Evolutionary conservation across 2,113 vertebrate genomes (phyloP).

Genomic region (Rhizomys pruinosus): DNA sequence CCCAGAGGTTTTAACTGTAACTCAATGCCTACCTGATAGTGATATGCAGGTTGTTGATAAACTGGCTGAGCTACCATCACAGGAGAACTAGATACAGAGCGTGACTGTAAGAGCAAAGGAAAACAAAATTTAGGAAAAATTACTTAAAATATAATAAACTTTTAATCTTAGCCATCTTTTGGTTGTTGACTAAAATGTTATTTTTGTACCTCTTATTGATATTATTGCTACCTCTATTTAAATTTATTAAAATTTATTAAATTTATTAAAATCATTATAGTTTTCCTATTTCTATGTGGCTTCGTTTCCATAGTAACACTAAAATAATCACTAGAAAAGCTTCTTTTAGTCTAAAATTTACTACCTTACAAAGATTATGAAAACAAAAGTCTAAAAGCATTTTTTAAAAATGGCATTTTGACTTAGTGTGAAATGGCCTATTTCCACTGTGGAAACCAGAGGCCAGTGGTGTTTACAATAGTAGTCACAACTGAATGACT

Average conservation of each 20-base stretch:
- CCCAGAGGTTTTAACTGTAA: slow-evolving; percentile 53
- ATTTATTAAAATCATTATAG: slow-evolving; percentile 33
- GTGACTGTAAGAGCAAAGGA: slow-evolving; percentile 78
- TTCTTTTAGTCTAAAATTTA: slow-evolving; percentile 45
- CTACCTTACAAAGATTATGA: slow-evolving; percentile 20
- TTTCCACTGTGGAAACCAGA: background rate
- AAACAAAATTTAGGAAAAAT: slow-evolving; percentile 47
- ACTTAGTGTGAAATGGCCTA: background rate
- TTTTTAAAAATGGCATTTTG: background rate
- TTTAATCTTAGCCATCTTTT: slow-evolving; percentile 36
- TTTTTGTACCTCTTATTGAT: slow-evolving; percentile 56
- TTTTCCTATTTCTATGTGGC: background rate
- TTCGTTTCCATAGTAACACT: slow-evolving; percentile 45
- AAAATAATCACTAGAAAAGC: slow-evolving; percentile 41
- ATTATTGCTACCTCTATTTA: slow-evolving; percentile 18
- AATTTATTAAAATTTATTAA: too few relatives aligned
- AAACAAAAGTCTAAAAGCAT: background rate
- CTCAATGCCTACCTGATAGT: slow-evolving; percentile 87
- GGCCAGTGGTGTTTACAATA: background rate
- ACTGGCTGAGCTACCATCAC: slow-evolving; percentile 86
- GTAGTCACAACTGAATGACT: slow-evolving; percentile 32
- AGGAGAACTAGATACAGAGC: slow-evolving; percentile 85
- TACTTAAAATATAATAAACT: slow-evolving; percentile 53
- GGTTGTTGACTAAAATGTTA: slow-evolving; percentile 45
- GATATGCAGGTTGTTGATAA: slow-evolving; percentile 87